Percentiles rank a stretch among this genome's conserved stretches.
These are phyloP conservation scores for Nebria ingens DNA, from an alignment of 1,140 invertebrate genomes.

Conservation along the genomic window DNA sequence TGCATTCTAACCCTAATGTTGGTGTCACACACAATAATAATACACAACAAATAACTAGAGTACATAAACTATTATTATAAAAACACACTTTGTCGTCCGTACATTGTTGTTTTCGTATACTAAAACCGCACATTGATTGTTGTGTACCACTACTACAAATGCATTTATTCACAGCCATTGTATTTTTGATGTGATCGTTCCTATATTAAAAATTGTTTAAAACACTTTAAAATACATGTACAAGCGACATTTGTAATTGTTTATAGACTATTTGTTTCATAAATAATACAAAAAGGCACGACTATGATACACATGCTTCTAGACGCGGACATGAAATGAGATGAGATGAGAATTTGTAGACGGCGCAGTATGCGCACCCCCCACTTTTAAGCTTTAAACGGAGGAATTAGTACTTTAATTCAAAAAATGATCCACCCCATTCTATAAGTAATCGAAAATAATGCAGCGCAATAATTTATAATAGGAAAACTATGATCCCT, in stretches of 20 bases:
- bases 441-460: no score
- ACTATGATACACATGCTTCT: not conserved
- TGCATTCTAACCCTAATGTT: not conserved
- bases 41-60: not conserved
- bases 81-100: not conserved
- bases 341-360: no score
- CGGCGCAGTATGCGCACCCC: no score
- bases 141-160: not conserved
- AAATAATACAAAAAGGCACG: not conserved
- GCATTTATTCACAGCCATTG: slow-evolving; percentile 6
- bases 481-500: no score
- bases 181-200: not conserved
- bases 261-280: no score
- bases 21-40: slow-evolving; percentile 1
- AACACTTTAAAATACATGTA: not conserved
- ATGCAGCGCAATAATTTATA: no score
- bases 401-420: no score
- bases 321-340: not conserved
- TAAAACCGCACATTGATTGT: not conserved
- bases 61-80: slow-evolving; percentile 6
- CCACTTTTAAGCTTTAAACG: no score
- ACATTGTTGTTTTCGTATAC: not conserved
- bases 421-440: no score
- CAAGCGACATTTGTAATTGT: no score
- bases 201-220: not conserved